These are phyloP conservation scores for Scophthalmus maximus DNA, from an alignment of 2,113 vertebrate species.

Conservation along the genomic window DNA sequence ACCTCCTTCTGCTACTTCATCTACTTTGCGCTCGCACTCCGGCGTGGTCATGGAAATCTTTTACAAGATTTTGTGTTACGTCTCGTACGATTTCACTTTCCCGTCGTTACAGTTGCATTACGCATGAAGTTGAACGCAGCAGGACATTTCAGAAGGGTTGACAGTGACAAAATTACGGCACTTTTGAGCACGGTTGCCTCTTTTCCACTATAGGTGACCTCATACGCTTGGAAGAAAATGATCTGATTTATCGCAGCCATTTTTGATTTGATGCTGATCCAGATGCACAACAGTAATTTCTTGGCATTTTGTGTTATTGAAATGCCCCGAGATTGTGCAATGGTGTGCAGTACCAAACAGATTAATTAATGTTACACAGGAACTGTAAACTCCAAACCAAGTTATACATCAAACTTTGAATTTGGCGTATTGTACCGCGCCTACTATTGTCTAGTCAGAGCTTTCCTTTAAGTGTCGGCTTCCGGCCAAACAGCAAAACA, in stretches of 20 bases:
- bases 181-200: too few species aligned
- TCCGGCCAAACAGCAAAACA: not conserved
- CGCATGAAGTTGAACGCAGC: too few species aligned
- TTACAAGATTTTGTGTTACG: too few species aligned
- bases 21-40: not conserved
- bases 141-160: too few species aligned
- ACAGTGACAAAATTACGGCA: too few species aligned
- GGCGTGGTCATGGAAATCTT: too few species aligned
- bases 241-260: not conserved
- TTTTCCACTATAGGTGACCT: too few species aligned
- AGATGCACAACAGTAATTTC: not conserved
- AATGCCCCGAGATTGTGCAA: constrained; percentile 1
- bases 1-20: not conserved
- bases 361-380: not conserved
- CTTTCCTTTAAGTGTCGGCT: not conserved
- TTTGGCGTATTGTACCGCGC: not conserved
- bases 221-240: not conserved
- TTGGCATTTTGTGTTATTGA: constrained; percentile 12
- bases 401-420: not conserved
- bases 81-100: too few species aligned
- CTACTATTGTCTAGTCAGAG: not conserved
- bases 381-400: not conserved
- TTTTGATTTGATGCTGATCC: not conserved
- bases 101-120: too few species aligned
- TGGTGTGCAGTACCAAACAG: not conserved